These are phyloP conservation scores for Lepidurus apus DNA, from an alignment of 1,140 invertebrate species.

Conservation along the genomic window DNA sequence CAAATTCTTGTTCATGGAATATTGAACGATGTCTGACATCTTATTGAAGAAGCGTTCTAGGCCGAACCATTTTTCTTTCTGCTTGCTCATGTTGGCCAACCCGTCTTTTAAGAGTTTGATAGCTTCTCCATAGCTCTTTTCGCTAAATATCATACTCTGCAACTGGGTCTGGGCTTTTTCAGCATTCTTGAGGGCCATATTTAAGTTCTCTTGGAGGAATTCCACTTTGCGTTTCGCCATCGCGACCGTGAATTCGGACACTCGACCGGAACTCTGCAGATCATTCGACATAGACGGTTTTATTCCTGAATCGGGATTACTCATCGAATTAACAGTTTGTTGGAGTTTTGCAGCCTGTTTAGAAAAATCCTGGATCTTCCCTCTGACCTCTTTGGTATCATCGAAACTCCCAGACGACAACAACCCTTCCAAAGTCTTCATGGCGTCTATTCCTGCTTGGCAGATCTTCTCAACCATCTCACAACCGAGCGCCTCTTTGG, in stretches of 20 bases:
- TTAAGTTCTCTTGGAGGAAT: neutral
- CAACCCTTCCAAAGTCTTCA: no score
- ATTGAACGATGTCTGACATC: neutral
- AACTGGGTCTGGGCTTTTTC: neutral
- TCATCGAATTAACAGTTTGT: no score
- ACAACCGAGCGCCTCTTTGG: neutral
- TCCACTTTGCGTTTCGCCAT: neutral
- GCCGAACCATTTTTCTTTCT: neutral
- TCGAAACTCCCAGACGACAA: neutral
- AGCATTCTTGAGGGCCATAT: neutral
- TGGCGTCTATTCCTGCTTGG: neutral
- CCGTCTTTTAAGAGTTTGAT: neutral
- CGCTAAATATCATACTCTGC: neutral
- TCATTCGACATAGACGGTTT: no score
- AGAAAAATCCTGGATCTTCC: no score
- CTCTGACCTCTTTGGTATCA: no score
- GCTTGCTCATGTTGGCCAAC: neutral
- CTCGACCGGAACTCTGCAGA: neutral
- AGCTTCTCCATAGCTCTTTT: neutral
- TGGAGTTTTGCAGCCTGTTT: no score
- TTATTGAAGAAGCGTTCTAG: neutral
- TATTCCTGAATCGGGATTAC: no score
- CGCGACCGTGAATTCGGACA: neutral
- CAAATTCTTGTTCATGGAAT: neutral
- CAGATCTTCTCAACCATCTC: neutral